These are phyloP conservation scores for Melanophora roralis DNA, from an alignment of 2,888 invertebrate species.

Conservation along the genomic window DNA sequence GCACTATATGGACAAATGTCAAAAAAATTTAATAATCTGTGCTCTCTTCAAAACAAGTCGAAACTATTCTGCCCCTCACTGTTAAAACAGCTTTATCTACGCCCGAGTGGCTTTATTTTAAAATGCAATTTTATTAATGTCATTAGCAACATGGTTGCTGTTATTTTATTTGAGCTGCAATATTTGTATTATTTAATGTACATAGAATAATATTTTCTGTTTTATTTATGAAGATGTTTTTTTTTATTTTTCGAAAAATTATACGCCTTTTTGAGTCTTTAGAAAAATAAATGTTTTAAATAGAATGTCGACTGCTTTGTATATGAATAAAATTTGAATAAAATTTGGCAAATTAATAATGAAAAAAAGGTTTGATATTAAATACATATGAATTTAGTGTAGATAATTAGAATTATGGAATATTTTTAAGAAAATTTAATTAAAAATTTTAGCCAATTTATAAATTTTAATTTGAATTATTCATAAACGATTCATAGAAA, in stretches of 20 bases:
- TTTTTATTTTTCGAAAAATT: background rate
- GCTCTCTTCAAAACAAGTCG: no score
- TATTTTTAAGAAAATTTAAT: no score
- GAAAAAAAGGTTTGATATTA: no score
- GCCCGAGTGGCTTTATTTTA: constrained; percentile 66
- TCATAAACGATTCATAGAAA: no score
- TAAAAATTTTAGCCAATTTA: no score
- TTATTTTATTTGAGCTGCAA: constrained; percentile 13
- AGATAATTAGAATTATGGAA: no score
- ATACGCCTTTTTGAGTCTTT: background rate
- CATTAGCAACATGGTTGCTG: constrained; percentile 54
- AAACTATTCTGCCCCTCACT: background rate
- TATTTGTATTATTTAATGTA: background rate
- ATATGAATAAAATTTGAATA: background rate
- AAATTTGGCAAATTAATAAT: background rate
- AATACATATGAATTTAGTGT: no score
- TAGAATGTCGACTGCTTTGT: background rate
- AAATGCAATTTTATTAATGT: constrained; percentile 70
- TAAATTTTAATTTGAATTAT: no score
- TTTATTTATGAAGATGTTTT: background rate
- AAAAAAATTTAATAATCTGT: no score
- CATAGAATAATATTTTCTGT: background rate
- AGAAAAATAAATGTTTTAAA: background rate
- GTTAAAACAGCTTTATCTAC: background rate
- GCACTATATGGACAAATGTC: no score